Percentiles rank a stretch among this genome's conserved stretches.
phyloP scores from a whole-genome alignment of 2,113 vertebrate genomes.

The Mungos mungo region DNA sequence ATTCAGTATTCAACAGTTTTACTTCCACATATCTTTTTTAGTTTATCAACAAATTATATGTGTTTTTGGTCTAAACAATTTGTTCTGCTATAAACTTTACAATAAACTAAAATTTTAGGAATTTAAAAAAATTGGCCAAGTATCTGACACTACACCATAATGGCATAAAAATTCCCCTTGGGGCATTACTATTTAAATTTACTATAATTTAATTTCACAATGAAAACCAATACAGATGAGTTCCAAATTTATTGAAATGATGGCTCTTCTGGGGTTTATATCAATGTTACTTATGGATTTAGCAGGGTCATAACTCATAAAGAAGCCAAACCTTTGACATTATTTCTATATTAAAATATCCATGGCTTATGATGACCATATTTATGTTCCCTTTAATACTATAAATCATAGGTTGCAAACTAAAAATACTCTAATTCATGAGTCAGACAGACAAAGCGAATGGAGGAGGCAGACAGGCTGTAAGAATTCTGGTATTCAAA shows the following conservation, averaged over 20 bases:
- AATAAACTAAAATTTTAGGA: not conserved
- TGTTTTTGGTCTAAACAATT: not conserved
- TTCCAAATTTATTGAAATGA: not conserved
- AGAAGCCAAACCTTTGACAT: not conserved
- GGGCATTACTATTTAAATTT: not conserved
- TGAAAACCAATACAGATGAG: not conserved
- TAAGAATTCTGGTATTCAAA: not conserved
- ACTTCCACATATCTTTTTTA: not conserved
- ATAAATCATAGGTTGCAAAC: not conserved
- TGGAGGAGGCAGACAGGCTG: not conserved
- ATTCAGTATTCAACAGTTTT: not conserved
- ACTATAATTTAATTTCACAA: slow-evolving; percentile 46
- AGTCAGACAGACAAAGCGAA: not conserved
- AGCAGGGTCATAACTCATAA: not conserved
- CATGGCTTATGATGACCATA: not conserved
- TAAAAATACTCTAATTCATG: not conserved
- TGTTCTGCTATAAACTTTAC: not conserved
- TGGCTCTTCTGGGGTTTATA: not conserved
- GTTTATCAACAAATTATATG: not conserved
- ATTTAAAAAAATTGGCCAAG: not conserved
- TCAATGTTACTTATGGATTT: not conserved
- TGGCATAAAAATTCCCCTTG: not conserved
- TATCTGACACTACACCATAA: not conserved
- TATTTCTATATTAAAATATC: slow-evolving; percentile 16
- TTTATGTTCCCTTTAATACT: not conserved